Evolutionary conservation across 1,140 invertebrate species (phyloP).

Genomic region (Babylonia areolata): DNA sequence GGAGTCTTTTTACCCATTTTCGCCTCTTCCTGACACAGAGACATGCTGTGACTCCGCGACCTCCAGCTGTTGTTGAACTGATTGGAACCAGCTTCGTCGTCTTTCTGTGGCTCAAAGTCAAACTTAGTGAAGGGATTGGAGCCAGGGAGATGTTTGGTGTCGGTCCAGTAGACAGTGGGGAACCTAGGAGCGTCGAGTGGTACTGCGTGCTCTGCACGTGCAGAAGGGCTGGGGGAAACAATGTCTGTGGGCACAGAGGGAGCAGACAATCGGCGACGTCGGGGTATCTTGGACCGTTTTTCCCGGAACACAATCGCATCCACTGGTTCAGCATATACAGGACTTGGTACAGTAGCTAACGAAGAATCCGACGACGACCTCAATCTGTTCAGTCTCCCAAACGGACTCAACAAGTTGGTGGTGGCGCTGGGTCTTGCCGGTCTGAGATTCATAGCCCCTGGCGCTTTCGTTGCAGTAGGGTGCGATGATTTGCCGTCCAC

Average conservation of each 20-base stretch:
- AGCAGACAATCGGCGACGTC: conserved; percentile 44
- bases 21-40: conserved; percentile 31
- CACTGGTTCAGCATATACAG: conserved; percentile 94
- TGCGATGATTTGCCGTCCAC: background rate
- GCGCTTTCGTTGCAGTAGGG: background rate
- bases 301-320: conserved; percentile 81
- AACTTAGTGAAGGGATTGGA: background rate
- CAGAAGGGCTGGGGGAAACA: background rate
- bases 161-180: background rate
- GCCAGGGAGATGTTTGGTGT: background rate
- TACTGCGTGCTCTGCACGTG: background rate
- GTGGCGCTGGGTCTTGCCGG: background rate
- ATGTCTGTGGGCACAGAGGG: conserved; percentile 32
- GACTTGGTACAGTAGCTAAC: conserved; percentile 78
- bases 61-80: background rate
- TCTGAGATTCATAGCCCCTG: background rate
- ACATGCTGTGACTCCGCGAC: conserved; percentile 43
- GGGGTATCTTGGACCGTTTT: conserved; percentile 31
- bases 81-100: background rate
- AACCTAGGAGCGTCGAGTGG: background rate
- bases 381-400: conserved; percentile 42
- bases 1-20: conserved; percentile 34
- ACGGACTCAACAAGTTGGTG: background rate
- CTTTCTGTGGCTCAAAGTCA: conserved; percentile 5
- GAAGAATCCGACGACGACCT: conserved; percentile 61